phyloP scores from a whole-genome alignment of 1,140 invertebrate species.

The Ctenoplectra terminalis region DNA sequence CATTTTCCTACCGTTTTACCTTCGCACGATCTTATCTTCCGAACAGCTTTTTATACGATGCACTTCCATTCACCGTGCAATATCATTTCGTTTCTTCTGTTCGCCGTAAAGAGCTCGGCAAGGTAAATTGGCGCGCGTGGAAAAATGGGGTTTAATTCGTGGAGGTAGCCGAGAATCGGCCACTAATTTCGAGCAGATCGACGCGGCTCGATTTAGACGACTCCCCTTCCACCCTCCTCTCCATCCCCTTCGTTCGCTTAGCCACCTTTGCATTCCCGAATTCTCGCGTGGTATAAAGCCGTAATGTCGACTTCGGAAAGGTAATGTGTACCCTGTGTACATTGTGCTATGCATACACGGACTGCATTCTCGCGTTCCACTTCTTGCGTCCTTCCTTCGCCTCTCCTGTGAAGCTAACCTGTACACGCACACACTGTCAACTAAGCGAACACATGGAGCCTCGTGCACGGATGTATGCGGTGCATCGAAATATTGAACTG shows the following conservation, averaged over 20 bases:
- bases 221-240: background rate
- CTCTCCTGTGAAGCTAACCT: slow-evolving; percentile 20
- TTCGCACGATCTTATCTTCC: background rate
- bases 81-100: no score
- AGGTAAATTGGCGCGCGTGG: background rate
- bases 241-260: slow-evolving; percentile 34
- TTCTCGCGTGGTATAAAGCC: slow-evolving; percentile 65
- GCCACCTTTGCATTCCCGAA: slow-evolving; percentile 53
- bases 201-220: slow-evolving; percentile 45
- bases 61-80: background rate
- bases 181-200: slow-evolving; percentile 61
- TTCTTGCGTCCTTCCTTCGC: slow-evolving; percentile 59
- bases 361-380: slow-evolving; percentile 61
- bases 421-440: slow-evolving; percentile 19
- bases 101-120: background rate
- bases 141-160: background rate
- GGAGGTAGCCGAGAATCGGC: slow-evolving; percentile 36
- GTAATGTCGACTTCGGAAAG: slow-evolving; percentile 64
- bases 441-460: slow-evolving; percentile 22
- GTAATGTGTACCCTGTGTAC: slow-evolving; percentile 56
- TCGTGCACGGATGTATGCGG: background rate
- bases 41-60: background rate
- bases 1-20: no score
- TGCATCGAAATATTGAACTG: slow-evolving; percentile 34
- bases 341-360: slow-evolving; percentile 53